Evolutionary conservation across 2,797 vertebrate genomes (phyloP).

Genomic region (Pangasius krempfi): DNA sequence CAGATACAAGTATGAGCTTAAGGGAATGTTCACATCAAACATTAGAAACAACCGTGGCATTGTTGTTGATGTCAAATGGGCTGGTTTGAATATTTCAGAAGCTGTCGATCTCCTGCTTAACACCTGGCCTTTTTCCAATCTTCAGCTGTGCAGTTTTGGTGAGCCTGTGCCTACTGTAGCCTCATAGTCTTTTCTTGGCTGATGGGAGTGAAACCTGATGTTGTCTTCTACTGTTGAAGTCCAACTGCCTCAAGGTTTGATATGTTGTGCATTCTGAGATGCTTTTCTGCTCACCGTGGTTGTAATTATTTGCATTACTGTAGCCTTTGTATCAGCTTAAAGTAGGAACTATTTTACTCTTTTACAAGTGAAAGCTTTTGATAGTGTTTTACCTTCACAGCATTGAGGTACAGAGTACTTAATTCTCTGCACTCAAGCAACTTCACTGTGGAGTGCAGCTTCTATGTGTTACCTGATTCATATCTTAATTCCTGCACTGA

Average conservation of each 20-base stretch:
- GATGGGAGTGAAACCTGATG: no score
- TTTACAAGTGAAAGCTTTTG: slow-evolving; percentile 4
- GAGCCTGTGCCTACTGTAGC: background rate
- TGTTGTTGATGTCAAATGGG: background rate
- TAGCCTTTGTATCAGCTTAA: background rate
- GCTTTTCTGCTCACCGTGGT: background rate
- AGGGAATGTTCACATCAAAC: background rate
- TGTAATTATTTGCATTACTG: background rate
- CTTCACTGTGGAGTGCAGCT: background rate
- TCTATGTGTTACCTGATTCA: background rate
- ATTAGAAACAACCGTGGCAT: background rate
- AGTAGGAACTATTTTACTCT: background rate
- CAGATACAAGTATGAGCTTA: background rate
- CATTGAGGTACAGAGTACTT: background rate
- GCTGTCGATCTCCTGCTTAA: background rate
- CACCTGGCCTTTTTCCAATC: background rate
- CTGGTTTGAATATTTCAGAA: background rate
- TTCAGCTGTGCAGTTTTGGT: background rate
- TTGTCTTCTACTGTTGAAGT: background rate
- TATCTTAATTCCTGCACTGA: background rate
- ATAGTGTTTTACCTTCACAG: background rate
- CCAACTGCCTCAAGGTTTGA: background rate
- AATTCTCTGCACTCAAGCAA: background rate
- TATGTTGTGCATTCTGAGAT: background rate
- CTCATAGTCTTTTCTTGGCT: background rate